Base-by-base conservation (phyloP, 2,888 invertebrate genomes). In the Orthosia gothica region DNA sequence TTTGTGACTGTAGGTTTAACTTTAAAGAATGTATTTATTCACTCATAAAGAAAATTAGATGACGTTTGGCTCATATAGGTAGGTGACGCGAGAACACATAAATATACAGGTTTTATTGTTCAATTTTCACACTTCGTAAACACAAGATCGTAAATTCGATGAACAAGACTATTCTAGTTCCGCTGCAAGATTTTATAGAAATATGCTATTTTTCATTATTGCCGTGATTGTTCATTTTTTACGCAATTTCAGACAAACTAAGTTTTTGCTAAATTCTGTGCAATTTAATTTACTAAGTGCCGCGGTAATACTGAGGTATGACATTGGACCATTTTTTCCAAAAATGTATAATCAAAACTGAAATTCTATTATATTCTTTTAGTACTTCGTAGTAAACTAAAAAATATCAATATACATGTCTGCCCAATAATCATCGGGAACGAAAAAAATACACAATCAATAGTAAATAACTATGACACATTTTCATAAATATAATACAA, bases 1-100 rank as follows among this genome's bases (percentile, higher is more conserved):
- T 70, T 68, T 76, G 65, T 59, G 61, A 57, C 58, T 58, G 74
- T 65, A 81, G 62, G 68, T 54, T 58, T 5, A 58, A n/a, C 18
- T n/a, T 58, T n/a, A n/a, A 13, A 18, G 5, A 5, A 13, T 59
- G 13, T 15, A 45, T 59, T 59, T 45, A 13, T n/a, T 59, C 45
- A 59, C 15, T 13, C 13, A 13, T 45, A 20, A 15, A 59, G 15
- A 40, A 58, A 20, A 55, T 40, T 59, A 40, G n/a, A n/a, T 61
- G 61, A 61, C 40, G n/a, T 45, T 62, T 45, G 40, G 47, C 47
- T 54, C 59, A n/a, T 55, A 40, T 32, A n/a, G 3, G 20, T 40
- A 40, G 40, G 32, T 47, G 20, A 32, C 11, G 23, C 12, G 20
- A 52, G 45, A 52, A 12, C 11, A 13, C n/a, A 70, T 7, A 54